Evolutionary conservation across 2,113 vertebrate species (phyloP).

Genomic region (Tinamus guttatus): DNA sequence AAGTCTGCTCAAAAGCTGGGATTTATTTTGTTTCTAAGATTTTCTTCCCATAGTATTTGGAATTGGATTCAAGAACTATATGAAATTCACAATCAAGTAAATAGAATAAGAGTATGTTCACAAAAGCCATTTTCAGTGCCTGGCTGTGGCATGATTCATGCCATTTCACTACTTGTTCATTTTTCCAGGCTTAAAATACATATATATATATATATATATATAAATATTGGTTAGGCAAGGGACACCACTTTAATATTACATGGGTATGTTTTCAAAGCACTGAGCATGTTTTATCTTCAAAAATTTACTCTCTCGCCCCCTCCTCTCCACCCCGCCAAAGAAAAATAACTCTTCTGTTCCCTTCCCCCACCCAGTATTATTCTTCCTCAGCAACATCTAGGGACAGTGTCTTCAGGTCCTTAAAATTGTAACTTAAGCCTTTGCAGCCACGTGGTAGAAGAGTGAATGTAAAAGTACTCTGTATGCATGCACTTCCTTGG

Average conservation of each 20-base stretch:
- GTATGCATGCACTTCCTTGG: conserved; percentile 46
- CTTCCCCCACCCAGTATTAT: background rate
- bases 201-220: no score
- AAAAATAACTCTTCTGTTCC: background rate
- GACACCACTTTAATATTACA: background rate
- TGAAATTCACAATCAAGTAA: background rate
- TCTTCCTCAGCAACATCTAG: background rate
- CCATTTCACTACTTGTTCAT: background rate
- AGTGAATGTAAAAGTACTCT: conserved; percentile 32
- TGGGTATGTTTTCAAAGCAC: background rate
- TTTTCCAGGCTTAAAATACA: background rate
- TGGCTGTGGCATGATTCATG: background rate
- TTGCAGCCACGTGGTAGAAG: background rate
- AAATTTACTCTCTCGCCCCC: background rate
- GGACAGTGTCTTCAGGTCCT: background rate
- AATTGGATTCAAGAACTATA: background rate
- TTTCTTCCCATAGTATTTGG: background rate
- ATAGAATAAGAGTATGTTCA: background rate
- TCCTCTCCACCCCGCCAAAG: background rate
- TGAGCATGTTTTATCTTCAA: background rate
- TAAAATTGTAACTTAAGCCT: background rate
- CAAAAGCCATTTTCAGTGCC: background rate
- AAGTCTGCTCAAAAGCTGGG: background rate
- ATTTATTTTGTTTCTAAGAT: background rate
- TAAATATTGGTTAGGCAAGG: background rate